Evolutionary conservation across 2,797 vertebrate species (phyloP).

Genomic region (Gambelia wislizenii): DNA sequence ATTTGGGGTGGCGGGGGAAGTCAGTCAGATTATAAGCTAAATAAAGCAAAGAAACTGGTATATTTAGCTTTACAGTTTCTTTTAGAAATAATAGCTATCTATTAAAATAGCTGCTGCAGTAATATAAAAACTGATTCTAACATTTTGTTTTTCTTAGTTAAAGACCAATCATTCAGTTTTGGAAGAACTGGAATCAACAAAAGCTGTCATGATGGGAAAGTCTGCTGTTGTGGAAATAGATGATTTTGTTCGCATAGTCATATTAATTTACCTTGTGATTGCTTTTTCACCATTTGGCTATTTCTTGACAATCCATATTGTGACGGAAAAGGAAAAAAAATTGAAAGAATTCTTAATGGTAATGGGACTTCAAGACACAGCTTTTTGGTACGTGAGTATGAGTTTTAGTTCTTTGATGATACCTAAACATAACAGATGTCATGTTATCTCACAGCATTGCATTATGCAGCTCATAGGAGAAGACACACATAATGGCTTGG

Average conservation of each 20-base stretch:
- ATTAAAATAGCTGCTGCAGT: background rate
- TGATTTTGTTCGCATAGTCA: constrained; percentile 90
- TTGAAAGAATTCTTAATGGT: constrained; percentile 96
- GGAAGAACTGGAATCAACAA: constrained; percentile 84
- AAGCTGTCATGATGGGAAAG: constrained; percentile 91
- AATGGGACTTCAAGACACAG: constrained; percentile 93
- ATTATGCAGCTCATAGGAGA: background rate
- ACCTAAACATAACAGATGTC: fast-evolving
- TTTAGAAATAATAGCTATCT: background rate
- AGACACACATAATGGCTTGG: background rate
- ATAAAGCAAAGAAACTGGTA: background rate
- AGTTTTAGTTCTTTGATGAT: fast-evolving
- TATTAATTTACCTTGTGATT: constrained; percentile 94
- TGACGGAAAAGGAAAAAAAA: constrained; percentile 94
- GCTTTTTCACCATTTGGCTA: constrained; percentile 96
- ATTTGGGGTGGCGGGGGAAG: background rate
- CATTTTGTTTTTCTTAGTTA: constrained; percentile 78
- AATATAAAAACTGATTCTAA: background rate
- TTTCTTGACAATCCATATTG: constrained; percentile 94
- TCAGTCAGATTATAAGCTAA: background rate
- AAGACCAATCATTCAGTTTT: constrained; percentile 89
- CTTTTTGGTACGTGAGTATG: constrained; percentile 90
- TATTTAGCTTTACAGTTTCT: background rate
- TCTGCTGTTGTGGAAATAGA: constrained; percentile 90
- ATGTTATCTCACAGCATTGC: background rate